Conservation (phyloP, 2,113 vertebrate genomes). For the Apus apus region DNA sequence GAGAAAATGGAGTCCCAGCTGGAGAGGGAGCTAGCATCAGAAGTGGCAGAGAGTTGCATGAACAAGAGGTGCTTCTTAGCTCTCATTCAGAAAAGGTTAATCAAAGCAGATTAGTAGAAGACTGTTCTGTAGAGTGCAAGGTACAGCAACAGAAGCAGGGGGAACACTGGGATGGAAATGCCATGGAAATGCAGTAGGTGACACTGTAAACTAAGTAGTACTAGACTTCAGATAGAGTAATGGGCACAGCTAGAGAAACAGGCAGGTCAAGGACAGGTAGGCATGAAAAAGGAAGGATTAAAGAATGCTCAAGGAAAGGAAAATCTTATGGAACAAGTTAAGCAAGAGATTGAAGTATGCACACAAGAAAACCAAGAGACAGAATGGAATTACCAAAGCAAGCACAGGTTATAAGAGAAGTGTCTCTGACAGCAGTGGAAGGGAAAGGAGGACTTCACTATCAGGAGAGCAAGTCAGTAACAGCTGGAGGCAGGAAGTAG, state of each 20-base stretch:
- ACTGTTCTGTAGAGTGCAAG: not conserved
- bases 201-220: not conserved
- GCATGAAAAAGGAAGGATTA: not conserved
- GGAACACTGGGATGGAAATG: not conserved
- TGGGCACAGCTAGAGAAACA: not conserved
- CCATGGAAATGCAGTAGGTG: not conserved
- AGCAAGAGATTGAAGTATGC: not conserved
- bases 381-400: not conserved
- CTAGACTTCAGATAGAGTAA: not conserved
- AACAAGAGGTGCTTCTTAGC: not conserved
- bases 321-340: not conserved
- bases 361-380: not conserved
- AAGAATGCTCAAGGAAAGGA: not conserved
- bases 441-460: not conserved
- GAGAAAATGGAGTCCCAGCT: not conserved
- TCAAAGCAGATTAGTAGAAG: not conserved
- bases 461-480: not conserved
- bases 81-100: not conserved
- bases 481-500: not conserved
- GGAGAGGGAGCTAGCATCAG: not conserved
- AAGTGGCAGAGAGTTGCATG: not conserved
- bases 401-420: not conserved
- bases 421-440: not conserved
- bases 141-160: accelerated
- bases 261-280: not conserved